Evolutionary conservation across 2,888 invertebrate genomes (phyloP).

Genomic region (Tetrapedia diversipes): DNA sequence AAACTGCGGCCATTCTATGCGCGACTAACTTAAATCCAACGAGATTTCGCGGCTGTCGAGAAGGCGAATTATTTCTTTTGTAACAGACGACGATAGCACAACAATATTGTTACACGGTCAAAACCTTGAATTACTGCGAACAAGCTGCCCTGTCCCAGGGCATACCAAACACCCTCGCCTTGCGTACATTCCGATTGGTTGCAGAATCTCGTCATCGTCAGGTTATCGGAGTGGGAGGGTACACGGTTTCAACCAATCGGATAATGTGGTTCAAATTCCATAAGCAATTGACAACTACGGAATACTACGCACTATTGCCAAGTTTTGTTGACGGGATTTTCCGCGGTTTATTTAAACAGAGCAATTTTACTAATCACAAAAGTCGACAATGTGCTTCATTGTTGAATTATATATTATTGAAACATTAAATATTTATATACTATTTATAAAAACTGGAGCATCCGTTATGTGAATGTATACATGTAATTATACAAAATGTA

Average conservation of each 20-base stretch:
- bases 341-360: constrained; percentile 41
- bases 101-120: constrained; percentile 59
- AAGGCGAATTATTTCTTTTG: constrained; percentile 36
- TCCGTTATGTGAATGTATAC: not conserved
- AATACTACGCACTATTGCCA: constrained; percentile 21
- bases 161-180: constrained; percentile 65
- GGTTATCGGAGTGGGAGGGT: constrained; percentile 57
- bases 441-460: not conserved
- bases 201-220: constrained; percentile 40
- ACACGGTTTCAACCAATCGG: constrained; percentile 42
- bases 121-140: constrained; percentile 61
- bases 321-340: not conserved
- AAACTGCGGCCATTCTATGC: constrained; percentile 90
- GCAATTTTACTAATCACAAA: constrained; percentile 23
- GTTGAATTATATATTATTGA: constrained; percentile 7
- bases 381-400: not conserved
- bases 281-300: constrained; percentile 34
- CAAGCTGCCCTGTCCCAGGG: constrained; percentile 61
- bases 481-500: not conserved
- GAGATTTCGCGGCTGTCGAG: constrained; percentile 16
- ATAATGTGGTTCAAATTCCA: constrained; percentile 2
- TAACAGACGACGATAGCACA: constrained; percentile 27
- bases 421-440: not conserved
- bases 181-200: constrained; percentile 48
- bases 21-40: constrained; percentile 35